phyloP scores from a whole-genome alignment of 1,140 invertebrate species.

The Neodiprion lecontei region DNA sequence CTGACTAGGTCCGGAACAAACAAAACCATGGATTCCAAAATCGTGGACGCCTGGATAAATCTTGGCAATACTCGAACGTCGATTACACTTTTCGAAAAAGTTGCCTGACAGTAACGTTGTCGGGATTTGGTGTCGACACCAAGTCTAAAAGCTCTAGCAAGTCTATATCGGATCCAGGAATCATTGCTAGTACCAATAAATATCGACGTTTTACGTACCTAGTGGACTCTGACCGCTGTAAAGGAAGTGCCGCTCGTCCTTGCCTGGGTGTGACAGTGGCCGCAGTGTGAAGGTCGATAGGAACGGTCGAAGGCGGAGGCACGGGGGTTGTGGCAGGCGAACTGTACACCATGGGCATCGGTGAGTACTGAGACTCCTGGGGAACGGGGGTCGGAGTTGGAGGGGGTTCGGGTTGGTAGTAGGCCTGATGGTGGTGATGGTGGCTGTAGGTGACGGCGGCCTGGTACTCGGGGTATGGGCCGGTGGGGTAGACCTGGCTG shows the following conservation, averaged over 20 bases:
- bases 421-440: slow-evolving; percentile 49
- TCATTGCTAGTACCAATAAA: too few relatives aligned
- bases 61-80: too few relatives aligned
- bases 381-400: slow-evolving; percentile 39
- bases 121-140: too few relatives aligned
- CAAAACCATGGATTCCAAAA: too few relatives aligned
- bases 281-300: slow-evolving; percentile 62
- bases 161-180: too few relatives aligned
- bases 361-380: slow-evolving; percentile 42
- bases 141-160: too few relatives aligned
- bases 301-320: slow-evolving; percentile 28
- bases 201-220: slow-evolving; percentile 51
- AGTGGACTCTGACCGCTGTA: slow-evolving; percentile 79
- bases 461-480: slow-evolving; percentile 64
- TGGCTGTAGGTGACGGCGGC: slow-evolving; percentile 67
- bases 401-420: slow-evolving; percentile 46
- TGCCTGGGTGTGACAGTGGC: slow-evolving; percentile 65
- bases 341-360: slow-evolving; percentile 52
- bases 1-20: too few relatives aligned
- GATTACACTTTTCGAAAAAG: too few relatives aligned
- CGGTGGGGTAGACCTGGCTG: slow-evolving; percentile 58
- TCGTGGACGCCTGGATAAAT: too few relatives aligned
- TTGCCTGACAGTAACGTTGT: too few relatives aligned
- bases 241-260: slow-evolving; percentile 74
- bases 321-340: slow-evolving; percentile 30